Conservation (phyloP, 2,113 vertebrate genomes). For the Danionella cerebrum region DNA sequence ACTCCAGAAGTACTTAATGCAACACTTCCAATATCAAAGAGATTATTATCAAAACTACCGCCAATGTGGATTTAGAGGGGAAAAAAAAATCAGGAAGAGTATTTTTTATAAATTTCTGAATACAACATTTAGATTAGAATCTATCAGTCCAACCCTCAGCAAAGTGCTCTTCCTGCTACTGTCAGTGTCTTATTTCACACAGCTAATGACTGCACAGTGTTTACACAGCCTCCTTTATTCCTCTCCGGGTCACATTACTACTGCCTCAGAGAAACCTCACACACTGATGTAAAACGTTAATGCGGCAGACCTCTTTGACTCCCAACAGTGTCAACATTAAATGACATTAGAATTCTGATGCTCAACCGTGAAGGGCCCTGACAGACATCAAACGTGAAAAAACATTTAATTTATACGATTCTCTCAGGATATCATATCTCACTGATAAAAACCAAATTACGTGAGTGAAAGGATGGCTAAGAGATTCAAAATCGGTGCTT, state of each 20-base stretch:
- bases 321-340: not conserved
- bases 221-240: slow-evolving; percentile 30
- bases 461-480: slow-evolving; percentile 57
- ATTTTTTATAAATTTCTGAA: too few relatives aligned
- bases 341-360: not conserved
- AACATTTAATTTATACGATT: slow-evolving; percentile 67
- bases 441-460: slow-evolving; percentile 70
- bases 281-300: not conserved
- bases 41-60: too few relatives aligned
- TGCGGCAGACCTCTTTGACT: not conserved
- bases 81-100: too few relatives aligned
- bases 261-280: not conserved
- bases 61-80: too few relatives aligned
- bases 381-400: slow-evolving; percentile 47
- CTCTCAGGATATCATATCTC: slow-evolving; percentile 62
- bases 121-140: too few relatives aligned
- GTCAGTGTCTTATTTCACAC: slow-evolving; percentile 41
- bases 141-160: not conserved
- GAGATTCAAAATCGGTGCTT: slow-evolving; percentile 57
- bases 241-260: slow-evolving; percentile 30
- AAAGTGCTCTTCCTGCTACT: slow-evolving; percentile 15
- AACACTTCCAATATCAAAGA: too few relatives aligned
- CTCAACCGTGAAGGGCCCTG: slow-evolving; percentile 25
- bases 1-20: too few relatives aligned
- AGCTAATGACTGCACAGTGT: slow-evolving; percentile 30